Conservation (phyloP, 2,113 vertebrate genomes). For the Vidua chalybeata region DNA sequence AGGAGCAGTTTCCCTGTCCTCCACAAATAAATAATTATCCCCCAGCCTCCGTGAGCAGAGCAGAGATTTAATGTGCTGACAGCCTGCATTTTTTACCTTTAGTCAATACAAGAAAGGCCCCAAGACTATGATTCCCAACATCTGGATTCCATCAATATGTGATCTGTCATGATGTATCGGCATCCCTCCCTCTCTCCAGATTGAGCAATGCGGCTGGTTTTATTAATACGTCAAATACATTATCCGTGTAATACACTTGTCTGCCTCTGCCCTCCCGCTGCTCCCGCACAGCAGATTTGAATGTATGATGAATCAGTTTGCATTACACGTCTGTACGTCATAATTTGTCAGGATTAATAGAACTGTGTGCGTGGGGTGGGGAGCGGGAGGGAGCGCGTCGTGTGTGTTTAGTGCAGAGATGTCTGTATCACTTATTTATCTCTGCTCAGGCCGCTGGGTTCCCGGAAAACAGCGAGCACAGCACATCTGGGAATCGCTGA, state of each 20-base stretch:
- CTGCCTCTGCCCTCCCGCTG: constrained; percentile 78
- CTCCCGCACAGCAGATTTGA: constrained; percentile 77
- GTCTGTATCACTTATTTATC: constrained; percentile 71
- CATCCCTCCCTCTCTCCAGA: constrained; percentile 73
- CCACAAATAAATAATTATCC: constrained; percentile 62
- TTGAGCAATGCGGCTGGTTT: constrained; percentile 82
- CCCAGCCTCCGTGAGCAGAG: not conserved
- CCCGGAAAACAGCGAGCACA: constrained; percentile 56
- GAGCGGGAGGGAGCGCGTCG: constrained; percentile 17
- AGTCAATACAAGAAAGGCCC: constrained; percentile 83
- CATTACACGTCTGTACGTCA: constrained; percentile 84
- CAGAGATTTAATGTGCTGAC: constrained; percentile 79
- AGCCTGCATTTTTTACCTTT: constrained; percentile 82
- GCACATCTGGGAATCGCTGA: constrained; percentile 47
- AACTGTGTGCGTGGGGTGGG: constrained; percentile 46
- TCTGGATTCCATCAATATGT: constrained; percentile 88
- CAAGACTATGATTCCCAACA: constrained; percentile 85
- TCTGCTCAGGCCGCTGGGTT: constrained; percentile 17
- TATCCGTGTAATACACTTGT: constrained; percentile 88
- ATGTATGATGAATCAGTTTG: constrained; percentile 84
- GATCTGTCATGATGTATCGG: constrained; percentile 87
- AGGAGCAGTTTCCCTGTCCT: not conserved
- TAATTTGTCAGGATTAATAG: constrained; percentile 87
- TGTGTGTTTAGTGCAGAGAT: constrained; percentile 69
- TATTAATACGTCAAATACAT: constrained; percentile 91